Evolutionary conservation across 2,113 vertebrate genomes (phyloP), one percentile per base, ranked within the genome.

Genomic region (Gracilinanus agilis): DNA sequence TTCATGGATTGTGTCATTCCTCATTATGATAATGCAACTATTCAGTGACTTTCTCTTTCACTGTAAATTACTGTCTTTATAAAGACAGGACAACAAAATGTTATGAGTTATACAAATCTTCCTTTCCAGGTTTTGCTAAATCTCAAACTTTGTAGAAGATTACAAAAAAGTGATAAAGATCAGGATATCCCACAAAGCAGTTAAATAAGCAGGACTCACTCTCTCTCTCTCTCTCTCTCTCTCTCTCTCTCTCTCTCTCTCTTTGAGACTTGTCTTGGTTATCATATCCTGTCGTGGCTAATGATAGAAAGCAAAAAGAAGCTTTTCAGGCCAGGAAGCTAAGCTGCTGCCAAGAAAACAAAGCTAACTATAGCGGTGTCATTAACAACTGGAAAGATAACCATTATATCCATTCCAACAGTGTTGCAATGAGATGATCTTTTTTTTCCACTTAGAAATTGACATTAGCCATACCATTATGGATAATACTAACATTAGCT

Each of bases 401-500:
- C 67, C 7, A 83, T 83, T 83, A 19, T 23, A 40, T 40, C 34
- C n/a, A 83, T 40, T 83, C 67, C 67, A 83, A 83, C 34, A 83
- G 21, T 83, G 67, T 83, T 6, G 67, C 67, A 83, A 40, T 83
- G 67, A 21, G n/a, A 40, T 83, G 34, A 40, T 83, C 3, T 34
- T 10, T 58, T 19, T 8, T 19, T 7, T 40, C n/a, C 16, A 83
- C 16, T 83, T 40, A 40, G 34, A 40, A 40, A 40, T 83, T 83
- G 67, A 83, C 67, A 83, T 83, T 83, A 83, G 67, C 67, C 67
- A 83, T 83, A 83, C n/a, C 67, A 40, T 83, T 23, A 23, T 40
- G 67, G 67, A 83, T 83, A 83, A 83, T 83, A n/a, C 67, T 83
- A 83, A 83, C 67, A 83, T 83, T 40, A 40, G n/a, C 67, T 83